phyloP scores from a whole-genome alignment of 2,888 invertebrate genomes.

The Drosophila neutralis region DNA sequence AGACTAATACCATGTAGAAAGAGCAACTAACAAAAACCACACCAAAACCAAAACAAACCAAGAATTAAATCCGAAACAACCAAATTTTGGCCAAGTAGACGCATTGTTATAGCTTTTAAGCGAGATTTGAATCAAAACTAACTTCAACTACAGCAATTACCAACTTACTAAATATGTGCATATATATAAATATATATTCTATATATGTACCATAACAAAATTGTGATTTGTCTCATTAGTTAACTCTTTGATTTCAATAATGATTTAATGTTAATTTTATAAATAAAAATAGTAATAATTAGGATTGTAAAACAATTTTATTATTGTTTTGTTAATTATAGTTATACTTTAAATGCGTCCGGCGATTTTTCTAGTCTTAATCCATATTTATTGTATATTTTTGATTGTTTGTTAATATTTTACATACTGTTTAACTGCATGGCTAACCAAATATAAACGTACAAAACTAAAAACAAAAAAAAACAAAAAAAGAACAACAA shows the following conservation, averaged over 20 bases:
- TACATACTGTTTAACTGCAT: slow-evolving; percentile 63
- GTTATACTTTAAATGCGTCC: slow-evolving; percentile 45
- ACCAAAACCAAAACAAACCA: slow-evolving; percentile 32
- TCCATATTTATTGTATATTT: slow-evolving; percentile 45
- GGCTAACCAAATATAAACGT: slow-evolving; percentile 65
- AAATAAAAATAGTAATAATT: slow-evolving; percentile 9
- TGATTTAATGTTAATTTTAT: slow-evolving; percentile 48
- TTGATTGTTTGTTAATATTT: slow-evolving; percentile 40
- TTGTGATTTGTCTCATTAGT: slow-evolving; percentile 59
- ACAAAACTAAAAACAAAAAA: slow-evolving; percentile 25
- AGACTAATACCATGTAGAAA: slow-evolving; percentile 65
- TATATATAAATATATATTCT: slow-evolving; percentile 37
- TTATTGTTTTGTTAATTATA: slow-evolving; percentile 43
- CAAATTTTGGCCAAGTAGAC: slow-evolving; percentile 42
- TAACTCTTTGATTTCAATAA: slow-evolving; percentile 32
- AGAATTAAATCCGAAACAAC: slow-evolving; percentile 31
- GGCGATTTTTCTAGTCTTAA: slow-evolving; percentile 46
- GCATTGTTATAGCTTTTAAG: slow-evolving; percentile 41
- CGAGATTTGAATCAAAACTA: slow-evolving; percentile 33
- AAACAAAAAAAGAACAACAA: slow-evolving; percentile 30
- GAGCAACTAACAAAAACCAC: slow-evolving; percentile 51
- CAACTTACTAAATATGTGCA: slow-evolving; percentile 19
- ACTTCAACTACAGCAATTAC: slow-evolving; percentile 21
- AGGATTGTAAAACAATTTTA: slow-evolving; percentile 33
- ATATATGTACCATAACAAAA: slow-evolving; percentile 43